Evolutionary conservation across 2,797 vertebrate genomes (phyloP).

Genomic region (Melanotaenia parkinsoni): DNA sequence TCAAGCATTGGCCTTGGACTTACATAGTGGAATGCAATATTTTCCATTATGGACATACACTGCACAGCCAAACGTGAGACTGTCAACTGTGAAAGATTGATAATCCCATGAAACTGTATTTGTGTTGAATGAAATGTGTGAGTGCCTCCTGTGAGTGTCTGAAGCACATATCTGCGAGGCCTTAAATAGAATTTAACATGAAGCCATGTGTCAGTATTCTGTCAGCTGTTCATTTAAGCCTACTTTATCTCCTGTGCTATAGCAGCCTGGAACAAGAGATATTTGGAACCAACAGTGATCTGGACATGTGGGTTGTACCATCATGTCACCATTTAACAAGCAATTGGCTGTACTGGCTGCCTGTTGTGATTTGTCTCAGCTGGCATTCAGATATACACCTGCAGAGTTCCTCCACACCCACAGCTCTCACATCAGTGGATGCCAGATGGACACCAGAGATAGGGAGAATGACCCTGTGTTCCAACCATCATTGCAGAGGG

Average conservation of each 20-base stretch:
- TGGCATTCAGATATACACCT: slow-evolving; percentile 62
- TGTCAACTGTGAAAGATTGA: slow-evolving; percentile 3
- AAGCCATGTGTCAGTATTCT: slow-evolving; percentile 28
- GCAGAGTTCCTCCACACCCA: slow-evolving; percentile 51
- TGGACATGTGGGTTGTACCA: slow-evolving; percentile 45
- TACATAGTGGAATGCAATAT: background rate
- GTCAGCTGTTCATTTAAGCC: slow-evolving; percentile 36
- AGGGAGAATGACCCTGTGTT: slow-evolving; percentile 30
- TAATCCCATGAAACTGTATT: background rate
- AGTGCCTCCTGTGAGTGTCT: background rate
- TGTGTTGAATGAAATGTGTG: background rate
- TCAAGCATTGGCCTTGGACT: background rate
- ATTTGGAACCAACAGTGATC: slow-evolving; percentile 51
- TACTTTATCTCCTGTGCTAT: slow-evolving; percentile 27
- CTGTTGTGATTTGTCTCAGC: slow-evolving; percentile 48
- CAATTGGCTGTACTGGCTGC: slow-evolving; percentile 61
- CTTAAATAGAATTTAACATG: slow-evolving; percentile 17
- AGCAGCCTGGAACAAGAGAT: slow-evolving; percentile 48
- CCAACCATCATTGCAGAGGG: slow-evolving; percentile 36
- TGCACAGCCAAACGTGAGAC: background rate
- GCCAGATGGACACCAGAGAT: slow-evolving; percentile 55
- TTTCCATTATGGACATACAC: background rate
- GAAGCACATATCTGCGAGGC: background rate
- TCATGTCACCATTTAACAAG: slow-evolving; percentile 57
- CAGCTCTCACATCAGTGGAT: slow-evolving; percentile 42